phyloP scores from a whole-genome alignment of 2,113 vertebrate genomes.

The Ahaetulla prasina region DNA sequence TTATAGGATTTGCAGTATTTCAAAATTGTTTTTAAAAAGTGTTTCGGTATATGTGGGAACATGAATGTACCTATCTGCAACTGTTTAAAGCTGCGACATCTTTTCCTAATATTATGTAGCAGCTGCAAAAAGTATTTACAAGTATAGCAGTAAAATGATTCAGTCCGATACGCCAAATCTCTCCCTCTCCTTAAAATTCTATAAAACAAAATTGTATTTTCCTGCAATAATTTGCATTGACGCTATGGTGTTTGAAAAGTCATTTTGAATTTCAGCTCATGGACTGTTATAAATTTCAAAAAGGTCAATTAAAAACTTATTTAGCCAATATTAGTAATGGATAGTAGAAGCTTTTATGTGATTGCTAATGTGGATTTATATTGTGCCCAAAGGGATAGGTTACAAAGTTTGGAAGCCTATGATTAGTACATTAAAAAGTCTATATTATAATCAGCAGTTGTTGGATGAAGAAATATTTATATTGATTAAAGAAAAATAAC shows the following conservation, averaged over 20 bases:
- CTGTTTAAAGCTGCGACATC: not conserved
- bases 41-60: not conserved
- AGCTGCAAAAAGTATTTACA: not conserved
- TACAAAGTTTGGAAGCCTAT: slow-evolving; percentile 59
- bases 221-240: not conserved
- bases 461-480: slow-evolving; percentile 71
- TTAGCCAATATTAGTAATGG: slow-evolving; percentile 59
- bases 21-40: not conserved
- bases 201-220: not conserved
- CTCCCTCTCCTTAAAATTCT: slow-evolving; percentile 7
- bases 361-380: slow-evolving; percentile 69
- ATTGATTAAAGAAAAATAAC: slow-evolving; percentile 62
- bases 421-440: slow-evolving; percentile 74
- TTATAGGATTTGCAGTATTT: not conserved
- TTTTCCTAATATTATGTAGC: not conserved
- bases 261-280: slow-evolving; percentile 31
- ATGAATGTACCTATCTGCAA: not conserved
- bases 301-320: slow-evolving; percentile 72
- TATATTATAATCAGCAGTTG: slow-evolving; percentile 75
- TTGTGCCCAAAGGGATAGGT: slow-evolving; percentile 58
- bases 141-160: not conserved
- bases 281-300: slow-evolving; percentile 54
- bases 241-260: slow-evolving; percentile 29
- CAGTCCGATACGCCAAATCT: not conserved
- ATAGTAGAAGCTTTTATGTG: slow-evolving; percentile 63